Evolutionary conservation across 1,140 invertebrate genomes (phyloP).

Genomic region (Dryas iulia): DNA sequence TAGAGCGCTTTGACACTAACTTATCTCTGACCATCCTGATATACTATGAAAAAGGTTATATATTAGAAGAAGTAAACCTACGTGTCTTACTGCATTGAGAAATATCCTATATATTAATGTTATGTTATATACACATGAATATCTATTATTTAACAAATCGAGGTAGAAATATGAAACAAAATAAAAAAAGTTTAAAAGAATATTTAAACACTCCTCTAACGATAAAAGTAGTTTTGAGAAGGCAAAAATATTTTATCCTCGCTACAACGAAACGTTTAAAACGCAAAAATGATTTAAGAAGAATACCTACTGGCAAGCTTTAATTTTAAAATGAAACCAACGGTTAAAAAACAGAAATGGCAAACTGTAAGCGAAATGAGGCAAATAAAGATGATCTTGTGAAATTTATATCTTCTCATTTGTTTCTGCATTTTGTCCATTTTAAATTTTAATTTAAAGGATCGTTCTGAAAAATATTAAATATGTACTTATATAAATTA

Average conservation of each 20-base stretch:
- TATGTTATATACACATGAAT: too few species aligned
- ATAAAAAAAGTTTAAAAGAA: not conserved
- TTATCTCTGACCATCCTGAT: too few species aligned
- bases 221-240: not conserved
- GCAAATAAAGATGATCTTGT: not conserved
- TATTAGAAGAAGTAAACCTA: too few species aligned
- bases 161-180: not conserved
- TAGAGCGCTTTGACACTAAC: too few species aligned
- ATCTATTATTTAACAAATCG: too few species aligned
- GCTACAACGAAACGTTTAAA: not conserved
- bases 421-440: not conserved
- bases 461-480: not conserved
- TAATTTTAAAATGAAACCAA: not conserved
- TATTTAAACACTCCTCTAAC: not conserved
- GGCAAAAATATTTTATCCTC: conserved; percentile 1
- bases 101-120: too few species aligned
- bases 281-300: conserved; percentile 1
- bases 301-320: not conserved
- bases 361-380: not conserved
- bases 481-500: not conserved
- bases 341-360: not conserved
- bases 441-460: not conserved
- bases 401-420: not conserved
- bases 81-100: too few species aligned
- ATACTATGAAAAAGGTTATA: too few species aligned